These are phyloP conservation scores for Hydrolagus colliei DNA, from an alignment of 2,797 vertebrate species.

Conservation along the genomic window DNA sequence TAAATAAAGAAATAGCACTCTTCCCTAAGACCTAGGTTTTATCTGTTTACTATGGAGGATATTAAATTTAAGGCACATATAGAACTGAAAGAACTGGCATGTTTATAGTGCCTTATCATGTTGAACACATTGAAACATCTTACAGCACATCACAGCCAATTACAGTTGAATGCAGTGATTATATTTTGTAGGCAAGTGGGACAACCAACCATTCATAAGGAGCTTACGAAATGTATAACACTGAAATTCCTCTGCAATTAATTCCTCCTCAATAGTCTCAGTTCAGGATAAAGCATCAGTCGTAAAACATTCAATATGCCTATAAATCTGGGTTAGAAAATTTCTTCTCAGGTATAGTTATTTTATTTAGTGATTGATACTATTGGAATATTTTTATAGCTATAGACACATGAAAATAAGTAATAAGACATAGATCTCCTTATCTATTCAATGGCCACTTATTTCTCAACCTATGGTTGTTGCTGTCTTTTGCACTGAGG, in stretches of 20 bases:
- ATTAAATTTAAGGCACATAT: not conserved
- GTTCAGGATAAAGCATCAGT: not conserved
- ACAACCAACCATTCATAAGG: too few species aligned
- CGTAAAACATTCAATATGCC: not conserved
- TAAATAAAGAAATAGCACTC: not conserved
- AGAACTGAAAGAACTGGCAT: not conserved
- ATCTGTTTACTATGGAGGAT: not conserved
- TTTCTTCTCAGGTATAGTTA: not conserved
- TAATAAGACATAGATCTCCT: not conserved
- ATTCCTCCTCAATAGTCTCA: not conserved
- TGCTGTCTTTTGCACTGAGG: not conserved
- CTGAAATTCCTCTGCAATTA: not conserved
- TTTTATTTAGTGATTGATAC: not conserved
- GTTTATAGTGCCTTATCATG: too few species aligned
- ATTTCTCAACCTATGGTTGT: not conserved
- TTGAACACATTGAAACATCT: too few species aligned
- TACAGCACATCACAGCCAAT: too few species aligned
- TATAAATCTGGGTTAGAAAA: not conserved
- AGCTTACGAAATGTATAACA: not conserved
- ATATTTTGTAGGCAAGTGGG: too few species aligned
- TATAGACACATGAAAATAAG: not conserved
- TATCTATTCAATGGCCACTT: not conserved
- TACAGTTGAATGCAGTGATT: too few species aligned
- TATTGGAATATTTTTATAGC: too few species aligned
- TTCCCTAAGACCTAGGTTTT: not conserved